Evolutionary conservation across 1,140 invertebrate species (phyloP).

Genomic region (Acromyrmex echinatior): DNA sequence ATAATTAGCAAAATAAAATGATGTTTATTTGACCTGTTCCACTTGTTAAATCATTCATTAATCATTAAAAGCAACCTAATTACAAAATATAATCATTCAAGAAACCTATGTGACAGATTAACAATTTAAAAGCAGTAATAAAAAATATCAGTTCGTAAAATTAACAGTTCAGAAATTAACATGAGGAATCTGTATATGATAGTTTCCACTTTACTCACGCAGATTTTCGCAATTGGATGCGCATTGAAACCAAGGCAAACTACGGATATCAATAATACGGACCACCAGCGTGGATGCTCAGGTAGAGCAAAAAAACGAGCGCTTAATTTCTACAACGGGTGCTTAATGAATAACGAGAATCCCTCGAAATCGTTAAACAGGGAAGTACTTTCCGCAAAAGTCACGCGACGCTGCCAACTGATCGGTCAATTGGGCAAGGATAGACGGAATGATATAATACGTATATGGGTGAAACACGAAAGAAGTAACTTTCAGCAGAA

Average conservation of each 20-base stretch:
- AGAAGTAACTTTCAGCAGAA: conserved; percentile 64
- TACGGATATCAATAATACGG: conserved; percentile 25
- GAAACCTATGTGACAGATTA: background rate
- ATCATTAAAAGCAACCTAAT: background rate
- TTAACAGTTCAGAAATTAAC: too few species aligned
- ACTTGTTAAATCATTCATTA: background rate
- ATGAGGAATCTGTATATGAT: background rate
- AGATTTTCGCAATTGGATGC: conserved; percentile 3
- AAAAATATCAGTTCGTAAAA: background rate
- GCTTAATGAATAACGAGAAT: conserved; percentile 29
- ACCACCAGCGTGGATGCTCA: conserved; percentile 33
- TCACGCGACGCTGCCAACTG: conserved; percentile 26
- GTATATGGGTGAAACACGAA: conserved; percentile 13
- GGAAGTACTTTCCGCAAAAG: conserved; percentile 57
- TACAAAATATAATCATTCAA: background rate
- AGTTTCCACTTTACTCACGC: background rate
- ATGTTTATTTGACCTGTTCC: background rate
- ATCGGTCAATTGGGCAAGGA: background rate
- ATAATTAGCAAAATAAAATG: background rate
- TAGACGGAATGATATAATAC: background rate
- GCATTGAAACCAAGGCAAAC: background rate
- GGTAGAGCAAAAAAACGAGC: conserved; percentile 11
- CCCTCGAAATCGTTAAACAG: conserved; percentile 15
- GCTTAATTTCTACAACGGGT: conserved; percentile 25
- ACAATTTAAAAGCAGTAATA: background rate